These are phyloP conservation scores for Eilema sororculum DNA, from an alignment of 2,888 invertebrate genomes.

Conservation along the genomic window DNA sequence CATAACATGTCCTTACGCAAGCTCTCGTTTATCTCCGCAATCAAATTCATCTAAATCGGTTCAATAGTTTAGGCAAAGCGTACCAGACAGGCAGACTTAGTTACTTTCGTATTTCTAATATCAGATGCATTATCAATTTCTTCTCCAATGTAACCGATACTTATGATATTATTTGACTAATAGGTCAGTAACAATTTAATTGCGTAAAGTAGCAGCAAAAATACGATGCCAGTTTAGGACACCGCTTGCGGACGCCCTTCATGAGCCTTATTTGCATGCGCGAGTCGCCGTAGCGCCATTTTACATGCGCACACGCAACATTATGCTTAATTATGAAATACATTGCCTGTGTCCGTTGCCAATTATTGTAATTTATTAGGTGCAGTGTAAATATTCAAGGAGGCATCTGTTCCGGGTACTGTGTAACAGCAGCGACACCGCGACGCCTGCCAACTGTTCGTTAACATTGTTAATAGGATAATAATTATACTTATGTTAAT, in stretches of 20 bases:
- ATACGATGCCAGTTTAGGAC: slow-evolving; percentile 18
- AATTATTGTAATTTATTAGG: slow-evolving; percentile 41
- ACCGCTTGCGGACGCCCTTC: slow-evolving; percentile 18
- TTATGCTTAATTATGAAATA: slow-evolving; percentile 22
- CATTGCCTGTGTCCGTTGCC: slow-evolving; percentile 25
- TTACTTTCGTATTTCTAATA: too few relatives aligned
- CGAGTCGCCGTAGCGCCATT: slow-evolving; percentile 19
- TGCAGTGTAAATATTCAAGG: slow-evolving; percentile 17
- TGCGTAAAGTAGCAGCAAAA: slow-evolving; percentile 18
- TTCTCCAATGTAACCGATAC: too few relatives aligned
- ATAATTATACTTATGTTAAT: too few relatives aligned
- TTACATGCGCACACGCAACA: slow-evolving; percentile 21
- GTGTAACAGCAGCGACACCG: slow-evolving; percentile 11
- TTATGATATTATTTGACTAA: neutral
- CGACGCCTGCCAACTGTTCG: slow-evolving; percentile 13
- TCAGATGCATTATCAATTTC: too few relatives aligned
- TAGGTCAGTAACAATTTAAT: slow-evolving; percentile 11
- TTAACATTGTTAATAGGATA: slow-evolving; percentile 1
- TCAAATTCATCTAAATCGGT: too few relatives aligned
- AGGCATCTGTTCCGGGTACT: slow-evolving; percentile 14
- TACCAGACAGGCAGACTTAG: too few relatives aligned
- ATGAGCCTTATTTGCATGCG: slow-evolving; percentile 14
- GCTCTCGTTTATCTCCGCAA: too few relatives aligned
- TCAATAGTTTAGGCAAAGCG: too few relatives aligned
- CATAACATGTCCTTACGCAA: too few relatives aligned